phyloP scores from a whole-genome alignment of 2,113 vertebrate genomes.

The Gobio gobio region DNA sequence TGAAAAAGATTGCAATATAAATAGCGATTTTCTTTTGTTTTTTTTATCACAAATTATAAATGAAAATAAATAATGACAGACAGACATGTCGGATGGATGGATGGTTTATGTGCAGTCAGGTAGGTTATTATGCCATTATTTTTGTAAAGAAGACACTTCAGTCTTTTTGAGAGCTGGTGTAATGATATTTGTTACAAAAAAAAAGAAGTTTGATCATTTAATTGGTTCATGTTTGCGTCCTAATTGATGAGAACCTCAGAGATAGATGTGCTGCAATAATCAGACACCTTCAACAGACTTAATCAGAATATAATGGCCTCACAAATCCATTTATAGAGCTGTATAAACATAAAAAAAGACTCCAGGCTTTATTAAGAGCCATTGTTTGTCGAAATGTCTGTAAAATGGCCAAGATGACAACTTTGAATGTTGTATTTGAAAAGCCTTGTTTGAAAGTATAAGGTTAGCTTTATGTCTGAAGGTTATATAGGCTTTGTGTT shows the following conservation, averaged over 20 bases:
- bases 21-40: background rate
- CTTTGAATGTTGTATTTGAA: background rate
- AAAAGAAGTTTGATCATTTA: conserved; percentile 7
- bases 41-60: too few relatives aligned
- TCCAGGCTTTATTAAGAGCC: background rate
- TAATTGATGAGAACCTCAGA: background rate
- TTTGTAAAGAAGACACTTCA: background rate
- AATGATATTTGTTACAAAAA: background rate
- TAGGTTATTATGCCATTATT: background rate
- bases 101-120: background rate
- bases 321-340: conserved; percentile 15
- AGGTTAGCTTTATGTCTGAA: background rate
- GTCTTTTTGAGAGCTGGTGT: background rate
- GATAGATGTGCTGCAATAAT: background rate
- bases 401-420: background rate
- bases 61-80: too few relatives aligned
- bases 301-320: conserved; percentile 17
- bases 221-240: background rate
- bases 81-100: too few relatives aligned
- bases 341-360: background rate
- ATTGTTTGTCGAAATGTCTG: background rate
- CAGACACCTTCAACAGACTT: background rate
- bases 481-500: background rate
- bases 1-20: background rate
- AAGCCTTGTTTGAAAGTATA: background rate